Conservation (phyloP, 2,888 invertebrate species). For the Rhimphoctona megacephalus region DNA sequence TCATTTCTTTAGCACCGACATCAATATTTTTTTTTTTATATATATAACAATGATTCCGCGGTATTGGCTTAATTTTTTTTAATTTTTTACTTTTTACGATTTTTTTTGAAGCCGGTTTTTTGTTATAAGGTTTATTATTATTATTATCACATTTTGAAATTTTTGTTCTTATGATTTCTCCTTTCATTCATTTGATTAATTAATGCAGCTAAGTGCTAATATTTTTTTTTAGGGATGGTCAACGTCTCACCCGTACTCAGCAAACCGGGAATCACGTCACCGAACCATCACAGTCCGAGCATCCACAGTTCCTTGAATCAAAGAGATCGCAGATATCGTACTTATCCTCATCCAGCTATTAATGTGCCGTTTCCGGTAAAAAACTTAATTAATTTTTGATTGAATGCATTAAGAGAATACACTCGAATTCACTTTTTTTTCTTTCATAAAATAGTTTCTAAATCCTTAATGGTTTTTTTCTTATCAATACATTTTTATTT, state of each 20-base stretch:
- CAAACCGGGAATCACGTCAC: slow-evolving; percentile 84
- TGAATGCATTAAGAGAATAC: background rate
- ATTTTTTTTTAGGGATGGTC: slow-evolving; percentile 75
- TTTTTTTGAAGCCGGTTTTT: too few species aligned
- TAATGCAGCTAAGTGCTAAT: too few species aligned
- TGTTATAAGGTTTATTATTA: too few species aligned
- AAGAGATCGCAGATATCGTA: slow-evolving; percentile 85
- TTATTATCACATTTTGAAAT: too few species aligned
- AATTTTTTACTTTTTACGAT: too few species aligned
- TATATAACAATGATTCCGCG: too few species aligned
- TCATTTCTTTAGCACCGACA: too few species aligned
- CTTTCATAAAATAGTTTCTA: background rate
- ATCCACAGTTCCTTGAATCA: slow-evolving; percentile 81
- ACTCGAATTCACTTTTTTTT: slow-evolving; percentile 46
- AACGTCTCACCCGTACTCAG: slow-evolving; percentile 85
- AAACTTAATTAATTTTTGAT: background rate
- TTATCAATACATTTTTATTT: slow-evolving; percentile 17
- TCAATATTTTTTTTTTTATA: too few species aligned
- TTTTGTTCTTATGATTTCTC: too few species aligned
- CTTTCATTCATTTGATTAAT: too few species aligned
- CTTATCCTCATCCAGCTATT: slow-evolving; percentile 87
- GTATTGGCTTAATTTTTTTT: too few species aligned
- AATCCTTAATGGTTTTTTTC: background rate
- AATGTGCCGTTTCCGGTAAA: slow-evolving; percentile 87
- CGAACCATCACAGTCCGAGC: slow-evolving; percentile 83